A percentile compares a stretch with the other conserved stretches of the same genome.
phyloP scores from a whole-genome alignment of 2,888 invertebrate genomes.

The Cataglyphis altisquamis region DNA sequence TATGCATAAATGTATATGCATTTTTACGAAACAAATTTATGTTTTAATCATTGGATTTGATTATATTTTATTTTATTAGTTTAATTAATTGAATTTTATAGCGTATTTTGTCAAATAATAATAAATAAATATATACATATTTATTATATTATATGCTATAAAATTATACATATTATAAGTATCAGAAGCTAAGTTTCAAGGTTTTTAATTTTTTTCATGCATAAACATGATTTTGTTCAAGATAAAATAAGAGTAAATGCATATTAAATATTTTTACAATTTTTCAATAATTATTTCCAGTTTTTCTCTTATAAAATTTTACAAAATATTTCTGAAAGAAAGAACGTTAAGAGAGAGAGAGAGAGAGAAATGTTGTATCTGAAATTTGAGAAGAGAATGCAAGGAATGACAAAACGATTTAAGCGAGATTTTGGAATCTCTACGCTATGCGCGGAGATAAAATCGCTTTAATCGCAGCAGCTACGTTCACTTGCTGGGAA shows the following conservation, averaged over 20 bases:
- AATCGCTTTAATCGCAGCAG: not conserved
- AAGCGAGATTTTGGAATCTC: not conserved
- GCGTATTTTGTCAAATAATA: not conserved
- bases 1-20: not conserved
- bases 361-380: not conserved
- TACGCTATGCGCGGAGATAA: not conserved
- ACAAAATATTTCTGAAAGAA: not conserved
- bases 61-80: not conserved
- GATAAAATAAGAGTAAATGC: not conserved
- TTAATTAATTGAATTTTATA: slow-evolving; percentile 8
- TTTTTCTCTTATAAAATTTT: not conserved
- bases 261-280: not conserved
- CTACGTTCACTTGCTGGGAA: not conserved
- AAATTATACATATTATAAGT: not conserved
- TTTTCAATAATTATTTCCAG: not conserved
- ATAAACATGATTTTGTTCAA: not conserved
- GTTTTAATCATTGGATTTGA: not conserved
- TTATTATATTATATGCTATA: not conserved
- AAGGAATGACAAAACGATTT: not conserved
- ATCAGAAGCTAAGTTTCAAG: not conserved
- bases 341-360: not conserved
- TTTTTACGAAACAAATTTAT: not conserved
- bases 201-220: not conserved
- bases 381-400: not conserved
- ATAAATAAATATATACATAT: not conserved